Conservation (phyloP, 2,113 vertebrate species). For the Dinomys branickii region DNA sequence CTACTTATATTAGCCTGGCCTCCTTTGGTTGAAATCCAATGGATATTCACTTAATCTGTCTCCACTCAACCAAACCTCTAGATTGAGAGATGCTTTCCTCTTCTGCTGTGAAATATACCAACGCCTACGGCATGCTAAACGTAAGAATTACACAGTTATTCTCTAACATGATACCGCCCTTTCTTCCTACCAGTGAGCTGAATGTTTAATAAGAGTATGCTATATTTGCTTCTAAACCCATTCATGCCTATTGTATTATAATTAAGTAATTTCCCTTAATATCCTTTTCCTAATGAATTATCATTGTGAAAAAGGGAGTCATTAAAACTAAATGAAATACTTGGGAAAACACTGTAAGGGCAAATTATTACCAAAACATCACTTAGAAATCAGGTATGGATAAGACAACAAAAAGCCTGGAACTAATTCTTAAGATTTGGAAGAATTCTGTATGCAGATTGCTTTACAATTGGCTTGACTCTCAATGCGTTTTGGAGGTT, state of each 20-base stretch:
- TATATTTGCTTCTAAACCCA: neutral
- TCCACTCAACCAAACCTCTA: neutral
- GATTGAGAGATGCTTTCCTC: neutral
- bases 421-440: conserved; percentile 1
- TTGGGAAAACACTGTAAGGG: neutral
- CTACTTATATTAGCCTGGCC: neutral
- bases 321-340: neutral
- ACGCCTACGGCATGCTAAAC: neutral
- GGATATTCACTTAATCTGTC: neutral
- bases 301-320: neutral
- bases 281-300: neutral
- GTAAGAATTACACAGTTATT: neutral
- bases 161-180: neutral
- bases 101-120: neutral
- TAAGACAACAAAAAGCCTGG: neutral
- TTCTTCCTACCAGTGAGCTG: neutral
- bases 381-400: neutral
- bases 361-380: neutral
- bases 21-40: neutral
- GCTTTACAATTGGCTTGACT: neutral
- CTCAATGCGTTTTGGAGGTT: conserved; percentile 22
- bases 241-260: conserved; percentile 4
- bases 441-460: neutral
- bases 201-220: neutral
- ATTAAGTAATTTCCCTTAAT: conserved; percentile 17